These are phyloP conservation scores for Sinonovacula constricta DNA, from an alignment of 1,140 invertebrate species.

Conservation along the genomic window DNA sequence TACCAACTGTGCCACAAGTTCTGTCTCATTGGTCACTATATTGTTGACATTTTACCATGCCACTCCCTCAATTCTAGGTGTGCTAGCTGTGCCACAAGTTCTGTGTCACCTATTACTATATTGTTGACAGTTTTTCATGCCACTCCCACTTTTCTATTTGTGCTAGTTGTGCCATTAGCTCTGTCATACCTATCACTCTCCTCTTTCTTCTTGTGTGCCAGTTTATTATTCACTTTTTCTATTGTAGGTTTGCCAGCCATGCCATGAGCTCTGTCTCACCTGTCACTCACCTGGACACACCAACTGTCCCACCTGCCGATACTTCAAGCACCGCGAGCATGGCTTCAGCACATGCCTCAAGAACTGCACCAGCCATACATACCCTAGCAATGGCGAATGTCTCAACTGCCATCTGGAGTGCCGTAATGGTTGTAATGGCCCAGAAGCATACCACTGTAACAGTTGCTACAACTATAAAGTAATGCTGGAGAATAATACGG, in stretches of 20 bases:
- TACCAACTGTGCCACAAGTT: not conserved
- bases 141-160: no score
- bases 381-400: conserved; percentile 58
- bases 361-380: conserved; percentile 81
- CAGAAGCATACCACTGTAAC: conserved; percentile 87
- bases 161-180: no score
- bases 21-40: not conserved
- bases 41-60: no score
- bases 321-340: conserved; percentile 48
- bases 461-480: conserved; percentile 90
- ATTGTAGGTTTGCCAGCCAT: conserved; percentile 80
- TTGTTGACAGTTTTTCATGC: no score
- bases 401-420: conserved; percentile 85
- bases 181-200: no score
- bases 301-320: conserved; percentile 67
- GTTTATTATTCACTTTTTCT: not conserved
- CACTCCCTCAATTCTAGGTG: no score
- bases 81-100: not conserved
- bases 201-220: no score
- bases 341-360: conserved; percentile 83
- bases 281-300: conserved; percentile 85
- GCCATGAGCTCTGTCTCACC: conserved; percentile 92
- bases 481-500: conserved; percentile 57
- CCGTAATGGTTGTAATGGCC: conserved; percentile 89
- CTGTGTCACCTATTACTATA: no score